Base-by-base conservation (phyloP, 2,797 vertebrate genomes). In the Rhinichthys osculus region DNA sequence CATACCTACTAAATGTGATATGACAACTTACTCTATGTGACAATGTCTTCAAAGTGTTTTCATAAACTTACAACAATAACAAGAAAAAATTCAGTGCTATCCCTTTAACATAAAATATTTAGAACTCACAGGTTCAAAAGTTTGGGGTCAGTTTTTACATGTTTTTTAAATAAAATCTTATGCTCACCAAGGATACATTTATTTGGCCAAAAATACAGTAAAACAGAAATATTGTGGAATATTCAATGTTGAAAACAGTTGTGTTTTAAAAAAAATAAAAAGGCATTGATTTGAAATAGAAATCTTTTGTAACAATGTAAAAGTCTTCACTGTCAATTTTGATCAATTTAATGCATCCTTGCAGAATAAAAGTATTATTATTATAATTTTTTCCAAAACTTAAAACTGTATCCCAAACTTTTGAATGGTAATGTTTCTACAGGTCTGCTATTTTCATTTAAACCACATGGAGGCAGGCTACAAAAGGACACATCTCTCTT, bases 401-500 rank as follows among this genome's bases (percentile, higher is more conserved):
- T 10, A 8, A 50, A 44, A 50, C 7, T 33, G 11, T 10, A 19
- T 3, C 1, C 1, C 19, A 38, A 16, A 54, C 5, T 7, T 54
- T 71, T 57, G 2, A 69, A 70, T 23, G 21, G 16, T 3, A 23
- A 7, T 72, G 52, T 59, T 19, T 35, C 19, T 67, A 69, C 1
- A 21, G 30, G 27, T 35, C 47, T 50, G 64, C 33, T 67, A 35
- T 82, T 71, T 42, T 40, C 8, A 57, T 17, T 82, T 10, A 19
- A 14, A 71, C 67, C 80, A 70, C 67, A 54, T 27, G 80, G 66
- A 40, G 80, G 80, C 80, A 82, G 50, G 2, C 64, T 52, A 52
- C 33, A 38, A 52, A 33, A 27, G 79, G n/a, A 47, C 35, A 66
- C 2, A 27, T 66, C 1, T 44, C 23, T 78, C 52, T 77, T 30